phyloP scores from a whole-genome alignment of 2,113 vertebrate genomes.

The Phrynosoma blainvillii region DNA sequence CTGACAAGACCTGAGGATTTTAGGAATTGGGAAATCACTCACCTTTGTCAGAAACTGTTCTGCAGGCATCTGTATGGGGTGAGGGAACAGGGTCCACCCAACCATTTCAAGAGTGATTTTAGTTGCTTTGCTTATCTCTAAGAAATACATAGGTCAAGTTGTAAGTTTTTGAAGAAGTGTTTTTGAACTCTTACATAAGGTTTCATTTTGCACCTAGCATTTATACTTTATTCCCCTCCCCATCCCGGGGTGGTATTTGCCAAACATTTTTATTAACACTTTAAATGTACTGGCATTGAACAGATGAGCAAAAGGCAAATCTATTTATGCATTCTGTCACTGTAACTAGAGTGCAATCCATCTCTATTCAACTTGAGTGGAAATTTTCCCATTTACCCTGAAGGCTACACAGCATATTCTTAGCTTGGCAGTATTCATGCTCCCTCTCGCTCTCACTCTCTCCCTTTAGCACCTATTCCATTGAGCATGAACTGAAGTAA shows the following conservation, averaged over 20 bases:
- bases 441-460: no score
- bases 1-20: neutral
- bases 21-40: no score
- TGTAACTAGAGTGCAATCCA: neutral
- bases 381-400: neutral
- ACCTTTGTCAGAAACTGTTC: neutral
- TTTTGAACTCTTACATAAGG: neutral
- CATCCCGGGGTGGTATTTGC: neutral
- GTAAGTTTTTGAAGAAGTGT: neutral
- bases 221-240: neutral
- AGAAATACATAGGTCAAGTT: neutral
- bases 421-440: neutral
- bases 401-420: neutral
- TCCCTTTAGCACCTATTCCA: neutral
- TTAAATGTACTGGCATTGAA: neutral
- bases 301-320: constrained; percentile 6
- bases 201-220: neutral
- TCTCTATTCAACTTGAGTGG: neutral
- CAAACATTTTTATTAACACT: neutral
- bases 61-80: neutral
- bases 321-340: neutral
- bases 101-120: neutral
- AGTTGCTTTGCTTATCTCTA: neutral
- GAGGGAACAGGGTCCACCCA: neutral
- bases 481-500: neutral